Base-by-base conservation (phyloP, 2,113 vertebrate genomes). In the Panthera leo region DNA sequence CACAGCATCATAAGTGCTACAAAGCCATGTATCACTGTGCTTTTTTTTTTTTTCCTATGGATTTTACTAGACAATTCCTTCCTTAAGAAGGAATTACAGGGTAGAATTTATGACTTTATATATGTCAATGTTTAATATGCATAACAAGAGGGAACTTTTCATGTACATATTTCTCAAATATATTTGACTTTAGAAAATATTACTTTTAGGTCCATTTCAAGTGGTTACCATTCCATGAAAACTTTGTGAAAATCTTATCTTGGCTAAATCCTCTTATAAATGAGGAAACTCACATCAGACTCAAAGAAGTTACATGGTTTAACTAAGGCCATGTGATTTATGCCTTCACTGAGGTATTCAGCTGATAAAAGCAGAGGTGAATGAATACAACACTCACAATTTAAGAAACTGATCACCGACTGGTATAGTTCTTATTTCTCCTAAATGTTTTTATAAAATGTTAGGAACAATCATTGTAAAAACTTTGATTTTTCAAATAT, bases 401-500 rank as follows among this genome's bases (percentile, higher is more conserved):
- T 93, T 93, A 85, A 67, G 31, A 73, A 73, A n/a, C 45, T 68
- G 4, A 68, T 67, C 9, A 71, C 51, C 3, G 19, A 31, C 7
- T 88, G 14, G 29, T 70, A 13, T 68, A 71, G 8, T 53, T 86
- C 9, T 95, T 79, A 53, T 71, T 67, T 86, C 36, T 39, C 7
- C 3, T 36, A 27, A 68, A 80, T 73, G 31, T 34, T 84, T 53
- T 85, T 86, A 65, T 84, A 83, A 61, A 83, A 71, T 48, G 12
- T 65, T 95, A 21, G 14, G 8, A 58, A 94, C 85, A 82, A 16
- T 11, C 42, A 53, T 36, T 65, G 21, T 63, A 55, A 51, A 91
- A 93, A 73, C 11, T 16, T 45, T 61, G 14, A 34, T 79, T 94
- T 97, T 87, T 95, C 61, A 73, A 86, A 90, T 36, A 58, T 39